Evolutionary conservation across 1,140 invertebrate species (phyloP), one percentile per base, ranked within the genome.

Genomic region (Campoletis sonorensis): DNA sequence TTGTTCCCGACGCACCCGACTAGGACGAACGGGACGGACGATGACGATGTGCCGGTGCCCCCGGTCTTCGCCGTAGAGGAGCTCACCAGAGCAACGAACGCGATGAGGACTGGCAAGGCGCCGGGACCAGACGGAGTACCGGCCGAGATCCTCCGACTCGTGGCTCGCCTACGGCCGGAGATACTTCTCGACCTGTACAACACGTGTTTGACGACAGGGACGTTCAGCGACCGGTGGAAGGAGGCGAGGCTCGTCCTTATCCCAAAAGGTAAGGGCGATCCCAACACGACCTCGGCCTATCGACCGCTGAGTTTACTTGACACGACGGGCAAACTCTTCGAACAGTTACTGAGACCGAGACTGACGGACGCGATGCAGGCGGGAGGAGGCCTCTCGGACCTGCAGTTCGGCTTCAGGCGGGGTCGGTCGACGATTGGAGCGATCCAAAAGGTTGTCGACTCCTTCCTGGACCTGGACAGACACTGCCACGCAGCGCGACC

Each of bases 381-480:
- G 23, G 61, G 61, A 26, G 61, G 61, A 1, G 61, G 61, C 13
- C 61, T 64, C 21, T 64, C 61, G 1, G 61, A 64, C 21, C 61
- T 27, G 61, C 61, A 64, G 30, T 79, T 33, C 58, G 77, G 77
- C 30, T 79, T 79, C 33, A 16, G 77, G 16, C 67, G 33, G 58
- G 77, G 77, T 37, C 51, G 77, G 40, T 79, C 77, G 16, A 79
- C 77, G 64, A 79, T 23, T 64, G 61, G 61, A 64, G 61, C 61
- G 11, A 64, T 64, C 23, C 61, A 13, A 64, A 64, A 64, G 8
- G 61, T 79, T 16, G 77, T 79, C 16, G 58, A 79, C 26, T n/a
- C 11, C 30, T 61, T 64, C 77, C 7, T 5, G 77, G 30, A 40
- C 49, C 23, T 68, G 5, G 84, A 92, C 91, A 83, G 91, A 90